Evolutionary conservation across 1,140 invertebrate species (phyloP), one percentile per base, ranked within the genome.

Genomic region (Neodiprion pinetum): DNA sequence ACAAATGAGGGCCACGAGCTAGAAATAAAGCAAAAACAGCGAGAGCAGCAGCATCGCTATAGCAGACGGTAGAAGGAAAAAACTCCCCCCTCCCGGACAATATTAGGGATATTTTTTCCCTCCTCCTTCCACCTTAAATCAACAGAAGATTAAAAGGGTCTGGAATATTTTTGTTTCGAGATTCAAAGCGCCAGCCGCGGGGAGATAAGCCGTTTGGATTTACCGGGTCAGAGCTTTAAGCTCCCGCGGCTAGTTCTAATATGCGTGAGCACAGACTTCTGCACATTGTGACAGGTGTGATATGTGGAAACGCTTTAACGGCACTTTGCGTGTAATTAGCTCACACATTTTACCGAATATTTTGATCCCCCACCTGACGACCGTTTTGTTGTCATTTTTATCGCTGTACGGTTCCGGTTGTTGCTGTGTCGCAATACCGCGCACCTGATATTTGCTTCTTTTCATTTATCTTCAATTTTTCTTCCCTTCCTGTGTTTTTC

Each of bases 1-100:
- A 47, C 67, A 69, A 69, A 69, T 69, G 67, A 69, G 67, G 67
- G 67, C 11, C 40, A 69, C 12, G 53, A 17, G n/a, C 5, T 12
- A 61, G 53, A 40, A 40, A 40, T 3, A 17, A 61, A 61, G 53
- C 53, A 61, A 61, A 61, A 61, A 61, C 53, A 61, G 53, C 11
- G 11, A 17, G 11, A 61, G 11, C 53, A 61, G 11, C 53, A 61
- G 11, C 53, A 61, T 61, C 53, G 5, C 0, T 61, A 61, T 14
- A 61, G 53, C 8, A 61, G 53, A 61, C 53, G 12, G 17, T 69
- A 11, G 67, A 69, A 21, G 61, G 61, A 21, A 65, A 23, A 7
- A 7, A 7, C 10, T 69, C 67, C 14, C 12, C 61, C 12, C 61
- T 17, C 61, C 61, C 61, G 12, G 61, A 65, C 67, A 47, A 47